Base-by-base conservation (phyloP, 2,797 vertebrate genomes). In the Avahi laniger region DNA sequence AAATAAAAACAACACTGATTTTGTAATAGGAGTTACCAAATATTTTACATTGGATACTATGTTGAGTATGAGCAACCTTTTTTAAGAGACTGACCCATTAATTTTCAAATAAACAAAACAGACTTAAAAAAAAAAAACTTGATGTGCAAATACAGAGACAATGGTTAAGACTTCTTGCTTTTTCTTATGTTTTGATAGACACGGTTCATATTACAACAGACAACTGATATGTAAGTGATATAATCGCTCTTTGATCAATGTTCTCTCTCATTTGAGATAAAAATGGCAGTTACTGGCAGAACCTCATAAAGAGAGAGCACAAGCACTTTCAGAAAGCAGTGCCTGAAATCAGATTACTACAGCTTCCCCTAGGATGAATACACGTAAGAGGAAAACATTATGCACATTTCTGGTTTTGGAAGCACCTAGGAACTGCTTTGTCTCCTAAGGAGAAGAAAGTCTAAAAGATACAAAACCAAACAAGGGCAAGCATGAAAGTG, bases 191-290 rank as follows among this genome's bases (percentile, higher is more conserved):
- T 94, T 69, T 90, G 54, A 94, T 73, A 87, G 54, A 83, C 43
- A 81, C 0, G 1, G 9, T 46, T 80, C 24, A 30, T 82, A 35
- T 90, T 89, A 84, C 15, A 87, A 89, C 11, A 89, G 67, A 91
- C n/a, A 88, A 72, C 22, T 61, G 85, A 57, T 46, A 91, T 24
- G 3, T 35, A 94, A 95, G 24, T 78, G 81, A 94, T 80, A 81
- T 1, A 78, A 94, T 48, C 7, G 1, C 50, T 86, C 48, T 94
- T 89, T 83, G 88, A 80, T 72, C 95, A 91, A 94, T 30, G 18
- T 20, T 43, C 93, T 43, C 79, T 95, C 46, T 95, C 54, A 41
- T 65, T 84, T 89, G 91, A 95, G 54, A 92, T 75, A 59, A 87
- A 89, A 95, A 80, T 35, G 46, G 8, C 22, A 91, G 63, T 35